These are phyloP conservation scores for Artemia sinica DNA, from an alignment of 2,888 invertebrate genomes.

Conservation along the genomic window DNA sequence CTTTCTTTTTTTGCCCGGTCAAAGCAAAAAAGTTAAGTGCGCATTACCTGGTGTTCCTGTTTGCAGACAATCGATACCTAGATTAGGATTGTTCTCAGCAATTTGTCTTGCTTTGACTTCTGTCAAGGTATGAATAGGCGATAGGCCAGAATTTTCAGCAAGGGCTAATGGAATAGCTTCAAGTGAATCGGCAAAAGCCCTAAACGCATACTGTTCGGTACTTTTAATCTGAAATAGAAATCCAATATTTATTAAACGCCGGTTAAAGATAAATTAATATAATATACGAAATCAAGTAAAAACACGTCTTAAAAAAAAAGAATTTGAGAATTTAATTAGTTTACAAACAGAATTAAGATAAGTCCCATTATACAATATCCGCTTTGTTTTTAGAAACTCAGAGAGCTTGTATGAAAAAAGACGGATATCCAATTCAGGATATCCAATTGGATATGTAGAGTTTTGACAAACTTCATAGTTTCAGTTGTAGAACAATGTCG, in stretches of 20 bases:
- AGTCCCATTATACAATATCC: background rate
- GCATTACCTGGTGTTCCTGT: conserved; percentile 44
- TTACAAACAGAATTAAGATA: background rate
- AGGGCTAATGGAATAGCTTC: conserved; percentile 86
- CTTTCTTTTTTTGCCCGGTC: background rate
- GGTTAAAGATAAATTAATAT: no score
- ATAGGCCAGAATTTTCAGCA: conserved; percentile 87
- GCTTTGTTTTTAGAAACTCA: background rate
- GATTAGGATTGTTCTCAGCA: conserved; percentile 57
- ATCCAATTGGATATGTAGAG: no score
- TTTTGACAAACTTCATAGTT: no score
- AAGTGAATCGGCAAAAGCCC: conserved; percentile 85
- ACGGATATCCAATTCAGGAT: background rate
- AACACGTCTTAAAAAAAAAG: no score
- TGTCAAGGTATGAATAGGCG: conserved; percentile 77
- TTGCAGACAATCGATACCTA: conserved; percentile 90
- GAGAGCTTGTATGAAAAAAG: conserved; percentile 3
- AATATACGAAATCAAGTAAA: no score
- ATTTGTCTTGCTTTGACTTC: conserved; percentile 79
- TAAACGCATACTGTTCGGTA: conserved; percentile 90
- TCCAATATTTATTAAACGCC: background rate
- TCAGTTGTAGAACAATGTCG: no score
- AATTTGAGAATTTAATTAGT: background rate
- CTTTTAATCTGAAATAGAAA: conserved; percentile 42
- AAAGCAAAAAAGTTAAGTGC: background rate